phyloP scores from a whole-genome alignment of 35 echinoderm and acorn worm species.

The Hemicentrotus pulcherrimus region DNA sequence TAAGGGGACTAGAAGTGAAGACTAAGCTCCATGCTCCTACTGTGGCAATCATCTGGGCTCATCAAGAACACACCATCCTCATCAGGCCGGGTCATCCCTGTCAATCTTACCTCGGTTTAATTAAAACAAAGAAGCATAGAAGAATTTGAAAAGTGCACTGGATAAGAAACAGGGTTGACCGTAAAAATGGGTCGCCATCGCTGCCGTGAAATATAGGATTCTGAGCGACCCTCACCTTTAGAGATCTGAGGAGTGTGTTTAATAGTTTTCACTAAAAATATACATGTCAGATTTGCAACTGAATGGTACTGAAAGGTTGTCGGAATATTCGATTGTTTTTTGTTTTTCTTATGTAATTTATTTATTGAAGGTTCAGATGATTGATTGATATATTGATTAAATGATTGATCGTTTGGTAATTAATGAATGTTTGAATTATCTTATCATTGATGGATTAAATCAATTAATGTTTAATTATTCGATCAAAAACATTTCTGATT shows the following conservation, averaged over 20 bases:
- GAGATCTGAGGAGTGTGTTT: not conserved
- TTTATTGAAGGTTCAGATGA: not conserved
- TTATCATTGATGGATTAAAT: too few relatives aligned
- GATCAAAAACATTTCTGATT: too few relatives aligned
- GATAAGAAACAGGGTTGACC: not conserved
- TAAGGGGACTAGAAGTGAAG: not conserved
- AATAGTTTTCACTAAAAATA: too few relatives aligned
- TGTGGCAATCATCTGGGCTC: slow-evolving; percentile 8
- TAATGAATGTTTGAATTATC: too few relatives aligned
- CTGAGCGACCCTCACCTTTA: not conserved
- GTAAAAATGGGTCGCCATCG: not conserved
- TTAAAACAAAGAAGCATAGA: not conserved
- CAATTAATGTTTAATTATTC: too few relatives aligned
- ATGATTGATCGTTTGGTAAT: too few relatives aligned
- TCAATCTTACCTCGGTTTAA: slow-evolving; percentile 18
- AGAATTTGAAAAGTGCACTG: not conserved
- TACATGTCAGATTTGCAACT: too few relatives aligned
- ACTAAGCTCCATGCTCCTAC: not conserved
- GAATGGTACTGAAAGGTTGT: not conserved
- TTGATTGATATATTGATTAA: too few relatives aligned
- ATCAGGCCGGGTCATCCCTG: not conserved
- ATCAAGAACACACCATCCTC: not conserved
- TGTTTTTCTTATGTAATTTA: not conserved
- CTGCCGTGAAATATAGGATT: not conserved
- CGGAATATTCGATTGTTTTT: not conserved